A percentile compares a stretch with the other conserved stretches of the same genome.
These are phyloP conservation scores for Xenops minutus DNA, from an alignment of 2,797 vertebrate species.

Conservation along the genomic window DNA sequence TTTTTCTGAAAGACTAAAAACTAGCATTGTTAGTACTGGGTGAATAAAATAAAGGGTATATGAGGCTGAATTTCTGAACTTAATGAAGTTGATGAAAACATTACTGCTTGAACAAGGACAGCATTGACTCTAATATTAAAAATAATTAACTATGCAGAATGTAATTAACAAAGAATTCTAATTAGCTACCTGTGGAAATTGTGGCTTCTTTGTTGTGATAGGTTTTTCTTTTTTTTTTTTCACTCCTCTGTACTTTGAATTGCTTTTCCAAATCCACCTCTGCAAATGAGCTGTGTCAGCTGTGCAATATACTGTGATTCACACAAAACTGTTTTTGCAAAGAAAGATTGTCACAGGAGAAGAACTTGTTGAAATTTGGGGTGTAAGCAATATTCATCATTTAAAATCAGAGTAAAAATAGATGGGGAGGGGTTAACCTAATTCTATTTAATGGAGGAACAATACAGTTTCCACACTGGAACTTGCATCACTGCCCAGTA, in stretches of 20 bases:
- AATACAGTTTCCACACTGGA: background rate
- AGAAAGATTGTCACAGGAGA: background rate
- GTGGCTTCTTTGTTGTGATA: background rate
- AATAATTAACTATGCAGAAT: slow-evolving; percentile 36
- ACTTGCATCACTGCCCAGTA: background rate
- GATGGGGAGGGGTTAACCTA: background rate
- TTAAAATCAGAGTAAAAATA: background rate
- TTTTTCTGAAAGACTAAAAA: background rate
- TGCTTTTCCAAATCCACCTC: background rate
- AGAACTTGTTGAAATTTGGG: background rate
- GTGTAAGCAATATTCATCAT: background rate
- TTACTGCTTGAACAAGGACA: background rate
- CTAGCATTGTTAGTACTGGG: fast-evolving
- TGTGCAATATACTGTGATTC: background rate
- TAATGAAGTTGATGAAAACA: background rate
- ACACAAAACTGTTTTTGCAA: background rate
- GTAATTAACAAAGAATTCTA: slow-evolving; percentile 39
- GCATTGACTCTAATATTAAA: background rate
- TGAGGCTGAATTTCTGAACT: background rate
- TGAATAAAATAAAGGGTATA: background rate
- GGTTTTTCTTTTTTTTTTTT: background rate
- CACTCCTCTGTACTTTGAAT: background rate
- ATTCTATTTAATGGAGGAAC: background rate
- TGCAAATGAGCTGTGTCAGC: background rate
- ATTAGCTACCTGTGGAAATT: background rate